These are phyloP conservation scores for Sinonovacula constricta DNA, from an alignment of 1,140 invertebrate species.

Conservation along the genomic window DNA sequence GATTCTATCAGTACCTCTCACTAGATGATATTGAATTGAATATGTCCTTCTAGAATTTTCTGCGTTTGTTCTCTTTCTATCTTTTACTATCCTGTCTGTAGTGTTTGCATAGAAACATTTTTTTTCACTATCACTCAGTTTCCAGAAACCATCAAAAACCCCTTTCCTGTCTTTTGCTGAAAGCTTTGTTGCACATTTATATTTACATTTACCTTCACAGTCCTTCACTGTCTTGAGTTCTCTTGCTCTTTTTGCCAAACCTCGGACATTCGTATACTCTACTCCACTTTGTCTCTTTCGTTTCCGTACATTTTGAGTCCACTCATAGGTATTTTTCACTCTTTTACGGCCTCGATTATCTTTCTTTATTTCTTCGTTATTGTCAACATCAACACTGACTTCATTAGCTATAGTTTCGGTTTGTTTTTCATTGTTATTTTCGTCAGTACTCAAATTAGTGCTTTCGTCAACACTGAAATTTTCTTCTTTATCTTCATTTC, in stretches of 20 bases:
- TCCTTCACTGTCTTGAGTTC: constrained; percentile 29
- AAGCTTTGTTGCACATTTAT: background rate
- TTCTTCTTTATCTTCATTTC: background rate
- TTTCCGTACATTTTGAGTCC: constrained; percentile 22
- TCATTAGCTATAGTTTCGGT: constrained; percentile 1
- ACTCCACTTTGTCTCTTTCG: background rate
- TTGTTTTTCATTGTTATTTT: background rate
- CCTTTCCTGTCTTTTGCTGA: background rate
- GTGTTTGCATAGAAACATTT: constrained; percentile 2
- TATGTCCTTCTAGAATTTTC: background rate
- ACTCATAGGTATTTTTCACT: background rate
- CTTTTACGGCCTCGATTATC: constrained; percentile 40
- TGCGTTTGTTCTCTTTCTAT: background rate
- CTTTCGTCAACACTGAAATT: background rate
- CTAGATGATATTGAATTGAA: background rate
- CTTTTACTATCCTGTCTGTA: background rate
- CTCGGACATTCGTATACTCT: constrained; percentile 1
- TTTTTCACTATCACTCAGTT: constrained; percentile 19
- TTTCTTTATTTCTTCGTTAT: background rate
- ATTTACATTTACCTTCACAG: constrained; percentile 27
- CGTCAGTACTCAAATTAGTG: background rate
- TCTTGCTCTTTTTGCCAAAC: background rate
- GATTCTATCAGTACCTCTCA: background rate
- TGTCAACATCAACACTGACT: background rate
- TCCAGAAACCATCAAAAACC: constrained; percentile 25